Conservation (phyloP, 2,888 invertebrate genomes). For the Teleiodes luculella region DNA sequence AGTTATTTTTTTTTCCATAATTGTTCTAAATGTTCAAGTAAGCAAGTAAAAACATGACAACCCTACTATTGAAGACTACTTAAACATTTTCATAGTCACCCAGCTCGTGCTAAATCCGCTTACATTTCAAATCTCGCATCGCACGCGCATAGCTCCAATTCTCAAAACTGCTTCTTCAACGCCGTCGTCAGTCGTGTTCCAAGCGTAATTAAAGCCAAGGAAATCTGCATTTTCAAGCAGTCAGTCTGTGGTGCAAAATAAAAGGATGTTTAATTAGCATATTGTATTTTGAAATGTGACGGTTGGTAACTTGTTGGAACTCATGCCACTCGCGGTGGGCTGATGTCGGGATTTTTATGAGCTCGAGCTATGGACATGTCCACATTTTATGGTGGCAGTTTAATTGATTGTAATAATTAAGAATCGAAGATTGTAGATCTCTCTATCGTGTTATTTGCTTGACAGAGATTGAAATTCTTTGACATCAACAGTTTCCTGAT, state of each 20-base stretch:
- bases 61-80: conserved; percentile 34
- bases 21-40: too few relatives aligned
- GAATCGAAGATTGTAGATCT: neutral
- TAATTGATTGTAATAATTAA: conserved; percentile 7
- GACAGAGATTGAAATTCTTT: neutral
- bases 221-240: conserved; percentile 75
- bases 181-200: conserved; percentile 69
- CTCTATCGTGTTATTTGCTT: neutral
- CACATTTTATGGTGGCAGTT: conserved; percentile 16
- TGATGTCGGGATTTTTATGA: conserved; percentile 52
- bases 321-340: conserved; percentile 71
- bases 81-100: conserved; percentile 60
- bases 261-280: conserved; percentile 73
- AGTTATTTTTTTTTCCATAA: too few relatives aligned
- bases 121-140: conserved; percentile 57
- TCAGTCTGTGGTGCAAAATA: conserved; percentile 69
- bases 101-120: conserved; percentile 53
- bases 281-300: conserved; percentile 77
- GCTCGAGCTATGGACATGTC: conserved; percentile 51
- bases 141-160: conserved; percentile 51
- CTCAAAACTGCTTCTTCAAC: conserved; percentile 73
- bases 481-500: neutral
- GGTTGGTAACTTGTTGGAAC: conserved; percentile 41
- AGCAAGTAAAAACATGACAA: conserved; percentile 22
- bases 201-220: conserved; percentile 70